Evolutionary conservation across 2,888 invertebrate species (phyloP).

Genomic region (Pimpla rufipes): DNA sequence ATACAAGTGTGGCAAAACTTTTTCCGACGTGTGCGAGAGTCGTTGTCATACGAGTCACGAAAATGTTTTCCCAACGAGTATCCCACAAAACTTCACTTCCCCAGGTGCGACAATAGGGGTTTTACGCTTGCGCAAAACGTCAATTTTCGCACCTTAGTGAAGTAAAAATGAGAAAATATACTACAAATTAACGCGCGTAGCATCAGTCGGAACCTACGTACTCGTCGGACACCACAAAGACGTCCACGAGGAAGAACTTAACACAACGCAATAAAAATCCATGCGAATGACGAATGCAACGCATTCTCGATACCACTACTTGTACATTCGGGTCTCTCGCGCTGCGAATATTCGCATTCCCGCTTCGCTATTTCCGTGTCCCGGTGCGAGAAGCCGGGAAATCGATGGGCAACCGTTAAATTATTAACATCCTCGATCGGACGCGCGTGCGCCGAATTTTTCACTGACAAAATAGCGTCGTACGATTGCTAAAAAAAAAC

Average conservation of each 20-base stretch:
- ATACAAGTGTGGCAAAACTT: too few species aligned
- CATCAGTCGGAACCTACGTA: not conserved
- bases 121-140: too few species aligned
- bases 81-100: too few species aligned
- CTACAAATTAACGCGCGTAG: not conserved
- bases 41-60: too few species aligned
- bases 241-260: slow-evolving; percentile 5
- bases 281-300: slow-evolving; percentile 28
- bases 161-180: too few species aligned
- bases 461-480: not conserved
- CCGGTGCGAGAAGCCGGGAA: not conserved
- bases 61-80: too few species aligned
- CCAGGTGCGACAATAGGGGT: too few species aligned
- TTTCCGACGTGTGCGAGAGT: too few species aligned
- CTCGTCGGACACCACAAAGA: not conserved
- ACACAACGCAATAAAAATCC: slow-evolving; percentile 11
- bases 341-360: slow-evolving; percentile 9
- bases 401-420: not conserved
- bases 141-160: too few species aligned
- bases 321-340: slow-evolving; percentile 28
- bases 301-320: slow-evolving; percentile 39
- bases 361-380: not conserved
- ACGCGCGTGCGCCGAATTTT: slow-evolving; percentile 5
- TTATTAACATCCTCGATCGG: slow-evolving; percentile 1
- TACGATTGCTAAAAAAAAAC: slow-evolving; percentile 2